Percentiles rank a stretch among this genome's conserved stretches.
phyloP scores from a whole-genome alignment of 2,888 invertebrate genomes.

The Watsonalla binaria region DNA sequence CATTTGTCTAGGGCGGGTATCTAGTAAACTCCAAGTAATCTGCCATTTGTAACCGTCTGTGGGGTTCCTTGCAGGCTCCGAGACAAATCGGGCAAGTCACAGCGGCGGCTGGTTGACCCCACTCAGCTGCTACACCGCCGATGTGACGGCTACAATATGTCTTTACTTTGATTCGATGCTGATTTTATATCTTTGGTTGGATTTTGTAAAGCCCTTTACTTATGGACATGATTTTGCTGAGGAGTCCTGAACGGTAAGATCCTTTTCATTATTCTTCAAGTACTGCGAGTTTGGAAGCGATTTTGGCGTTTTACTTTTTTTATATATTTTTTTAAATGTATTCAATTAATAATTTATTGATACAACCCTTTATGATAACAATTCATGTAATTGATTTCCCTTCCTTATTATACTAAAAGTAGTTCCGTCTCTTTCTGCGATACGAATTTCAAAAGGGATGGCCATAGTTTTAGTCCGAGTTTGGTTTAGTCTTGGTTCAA shows the following conservation, averaged over 20 bases:
- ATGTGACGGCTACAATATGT: constrained; percentile 12
- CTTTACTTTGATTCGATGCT: not conserved
- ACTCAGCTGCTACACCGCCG: constrained; percentile 21
- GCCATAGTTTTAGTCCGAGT: no score
- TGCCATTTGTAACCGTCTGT: constrained; percentile 58
- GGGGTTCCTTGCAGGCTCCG: constrained; percentile 37
- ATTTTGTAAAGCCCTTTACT: not conserved
- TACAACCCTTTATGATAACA: no score
- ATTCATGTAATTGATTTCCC: no score
- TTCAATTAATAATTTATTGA: no score
- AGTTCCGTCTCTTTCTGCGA: no score
- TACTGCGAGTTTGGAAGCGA: no score
- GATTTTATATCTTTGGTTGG: not conserved
- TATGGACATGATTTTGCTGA: not conserved
- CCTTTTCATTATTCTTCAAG: not conserved
- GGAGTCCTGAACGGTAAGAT: not conserved
- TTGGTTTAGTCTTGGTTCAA: no score
- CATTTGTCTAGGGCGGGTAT: constrained; percentile 32
- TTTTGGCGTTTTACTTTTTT: no score
- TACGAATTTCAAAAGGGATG: no score
- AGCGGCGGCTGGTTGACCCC: constrained; percentile 35
- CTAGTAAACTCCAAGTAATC: constrained; percentile 57
- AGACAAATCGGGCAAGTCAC: constrained; percentile 43
- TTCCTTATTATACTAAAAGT: no score
- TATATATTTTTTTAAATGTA: no score